Conservation (phyloP, 2,797 vertebrate species). For the Hemibagrus guttatus region DNA sequence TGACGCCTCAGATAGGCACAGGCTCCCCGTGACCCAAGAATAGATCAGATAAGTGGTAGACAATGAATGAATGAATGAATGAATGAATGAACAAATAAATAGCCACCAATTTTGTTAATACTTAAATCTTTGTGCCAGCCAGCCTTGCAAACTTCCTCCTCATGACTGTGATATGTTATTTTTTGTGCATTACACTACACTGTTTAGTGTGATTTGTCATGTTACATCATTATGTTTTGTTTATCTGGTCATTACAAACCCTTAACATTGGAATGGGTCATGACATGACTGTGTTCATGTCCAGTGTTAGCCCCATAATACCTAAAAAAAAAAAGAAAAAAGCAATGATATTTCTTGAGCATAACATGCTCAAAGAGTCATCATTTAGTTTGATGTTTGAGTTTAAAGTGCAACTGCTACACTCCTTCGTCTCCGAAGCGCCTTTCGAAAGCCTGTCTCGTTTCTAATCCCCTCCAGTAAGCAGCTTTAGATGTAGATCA, state of each 20-base stretch:
- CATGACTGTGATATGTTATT: neutral
- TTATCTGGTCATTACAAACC: neutral
- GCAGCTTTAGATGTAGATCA: slow-evolving; percentile 41
- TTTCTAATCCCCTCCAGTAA: slow-evolving; percentile 15
- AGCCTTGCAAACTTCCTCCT: slow-evolving; percentile 18
- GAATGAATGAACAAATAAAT: too few relatives aligned
- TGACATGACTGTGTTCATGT: neutral
- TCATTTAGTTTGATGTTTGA: neutral
- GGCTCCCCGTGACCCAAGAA: too few relatives aligned
- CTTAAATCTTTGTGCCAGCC: slow-evolving; percentile 11
- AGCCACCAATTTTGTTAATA: slow-evolving; percentile 12
- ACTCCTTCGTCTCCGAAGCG: neutral
- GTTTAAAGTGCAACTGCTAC: neutral
- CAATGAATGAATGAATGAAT: too few relatives aligned
- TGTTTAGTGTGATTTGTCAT: too few relatives aligned
- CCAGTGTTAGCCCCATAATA: neutral
- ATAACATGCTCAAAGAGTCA: neutral
- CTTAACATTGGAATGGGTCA: neutral
- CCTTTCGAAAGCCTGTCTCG: neutral
- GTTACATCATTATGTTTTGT: too few relatives aligned
- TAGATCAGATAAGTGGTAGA: too few relatives aligned
- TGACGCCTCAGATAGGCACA: too few relatives aligned
- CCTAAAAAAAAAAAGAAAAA: too few relatives aligned
- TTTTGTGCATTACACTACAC: too few relatives aligned
- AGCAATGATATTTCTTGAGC: neutral